Evolutionary conservation across 2,888 invertebrate genomes (phyloP).

Genomic region (Cephus runcator): DNA sequence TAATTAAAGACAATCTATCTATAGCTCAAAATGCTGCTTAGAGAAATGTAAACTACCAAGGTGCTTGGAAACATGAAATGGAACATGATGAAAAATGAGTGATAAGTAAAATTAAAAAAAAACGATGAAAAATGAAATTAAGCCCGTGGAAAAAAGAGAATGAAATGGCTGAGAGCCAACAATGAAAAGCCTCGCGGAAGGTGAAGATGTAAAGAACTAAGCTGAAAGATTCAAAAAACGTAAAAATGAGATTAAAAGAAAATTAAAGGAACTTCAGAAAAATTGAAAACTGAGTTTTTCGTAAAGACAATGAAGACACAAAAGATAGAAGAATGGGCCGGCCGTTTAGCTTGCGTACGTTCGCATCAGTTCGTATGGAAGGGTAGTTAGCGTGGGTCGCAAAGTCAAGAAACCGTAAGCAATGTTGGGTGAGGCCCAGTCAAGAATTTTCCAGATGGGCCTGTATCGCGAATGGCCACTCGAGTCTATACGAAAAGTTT

Average conservation of each 20-base stretch:
- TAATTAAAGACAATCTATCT: neutral
- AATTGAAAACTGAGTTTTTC: neutral
- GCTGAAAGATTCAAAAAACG: neutral
- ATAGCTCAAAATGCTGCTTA: neutral
- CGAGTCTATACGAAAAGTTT: slow-evolving; percentile 19
- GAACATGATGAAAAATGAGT: neutral
- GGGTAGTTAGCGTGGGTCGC: neutral
- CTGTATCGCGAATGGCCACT: neutral
- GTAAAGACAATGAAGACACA: neutral
- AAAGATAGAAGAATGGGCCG: neutral
- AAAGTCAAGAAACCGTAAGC: neutral
- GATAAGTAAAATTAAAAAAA: neutral
- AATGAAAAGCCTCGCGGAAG: neutral
- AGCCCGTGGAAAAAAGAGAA: neutral
- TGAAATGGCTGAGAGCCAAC: neutral
- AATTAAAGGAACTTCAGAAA: neutral
- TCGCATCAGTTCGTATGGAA: neutral
- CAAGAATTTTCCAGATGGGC: neutral
- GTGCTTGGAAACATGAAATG: neutral
- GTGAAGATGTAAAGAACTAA: neutral
- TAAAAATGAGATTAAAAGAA: neutral
- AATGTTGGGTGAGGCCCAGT: neutral
- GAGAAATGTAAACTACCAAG: neutral
- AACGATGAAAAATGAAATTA: neutral
- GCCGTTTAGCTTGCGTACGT: neutral